Conservation (phyloP, 2,797 vertebrate genomes). For the Hephaestus fuliginosus region DNA sequence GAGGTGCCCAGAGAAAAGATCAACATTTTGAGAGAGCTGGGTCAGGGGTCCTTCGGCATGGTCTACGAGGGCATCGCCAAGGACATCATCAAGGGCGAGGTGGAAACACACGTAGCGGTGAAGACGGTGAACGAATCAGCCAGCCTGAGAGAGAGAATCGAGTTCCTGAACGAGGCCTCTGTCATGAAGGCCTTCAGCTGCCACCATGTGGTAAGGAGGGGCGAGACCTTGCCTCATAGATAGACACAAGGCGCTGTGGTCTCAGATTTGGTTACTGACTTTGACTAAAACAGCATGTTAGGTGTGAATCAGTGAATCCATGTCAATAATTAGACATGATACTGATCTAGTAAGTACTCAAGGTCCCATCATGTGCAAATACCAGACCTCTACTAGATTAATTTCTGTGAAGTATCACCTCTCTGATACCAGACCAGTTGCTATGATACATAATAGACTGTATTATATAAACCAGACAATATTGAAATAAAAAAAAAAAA, state of each 20-base stretch:
- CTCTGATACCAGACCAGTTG: neutral
- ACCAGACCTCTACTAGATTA: neutral
- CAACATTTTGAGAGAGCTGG: constrained; percentile 91
- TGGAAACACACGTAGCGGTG: constrained; percentile 90
- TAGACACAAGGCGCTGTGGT: neutral
- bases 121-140: constrained; percentile 97
- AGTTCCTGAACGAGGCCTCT: constrained; percentile 97
- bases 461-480: neutral
- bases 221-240: neutral
- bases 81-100: constrained; percentile 94
- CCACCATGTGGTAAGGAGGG: constrained; percentile 93
- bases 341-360: constrained; percentile 1
- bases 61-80: constrained; percentile 96
- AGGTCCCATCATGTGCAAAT: constrained; percentile 7
- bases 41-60: constrained; percentile 98
- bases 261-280: neutral
- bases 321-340: neutral
- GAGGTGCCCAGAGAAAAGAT: constrained; percentile 96
- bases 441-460: neutral
- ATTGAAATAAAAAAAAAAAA: neutral
- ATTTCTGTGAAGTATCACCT: constrained; percentile 13
- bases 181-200: constrained; percentile 99
- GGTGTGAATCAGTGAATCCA: constrained; percentile 1
- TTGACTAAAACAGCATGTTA: neutral
- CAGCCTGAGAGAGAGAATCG: constrained; percentile 95